Percentiles rank a stretch among this genome's conserved stretches.
Conservation (phyloP, 2,113 vertebrate species). For the Campylomormyrus numenius region DNA sequence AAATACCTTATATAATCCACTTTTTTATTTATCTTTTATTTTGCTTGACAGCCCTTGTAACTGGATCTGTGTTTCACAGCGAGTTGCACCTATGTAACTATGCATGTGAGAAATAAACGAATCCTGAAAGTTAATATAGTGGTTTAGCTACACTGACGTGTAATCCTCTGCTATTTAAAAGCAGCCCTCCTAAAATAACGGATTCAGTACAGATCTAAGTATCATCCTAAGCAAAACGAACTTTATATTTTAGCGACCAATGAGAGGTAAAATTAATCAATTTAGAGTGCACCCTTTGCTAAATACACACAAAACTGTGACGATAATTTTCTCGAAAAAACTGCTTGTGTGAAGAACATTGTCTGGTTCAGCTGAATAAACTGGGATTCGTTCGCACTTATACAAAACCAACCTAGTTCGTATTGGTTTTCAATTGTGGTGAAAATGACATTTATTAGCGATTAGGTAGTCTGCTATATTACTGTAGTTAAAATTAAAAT, state of each 20-base stretch:
- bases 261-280: background rate
- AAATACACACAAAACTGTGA: background rate
- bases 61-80: background rate
- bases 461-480: background rate
- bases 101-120: background rate
- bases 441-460: background rate
- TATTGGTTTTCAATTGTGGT: background rate
- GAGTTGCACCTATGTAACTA: background rate
- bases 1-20: background rate
- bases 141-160: background rate
- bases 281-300: background rate
- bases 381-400: background rate
- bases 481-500: background rate
- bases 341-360: background rate
- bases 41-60: background rate
- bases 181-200: background rate
- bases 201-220: background rate
- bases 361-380: background rate
- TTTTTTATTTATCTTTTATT: background rate
- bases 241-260: background rate
- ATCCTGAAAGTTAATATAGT: background rate
- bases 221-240: background rate
- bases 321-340: background rate
- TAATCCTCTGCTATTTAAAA: background rate
- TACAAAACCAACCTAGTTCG: background rate